Conservation (phyloP, 2,113 vertebrate species). For the Sinocyclocheilus grahami region DNA sequence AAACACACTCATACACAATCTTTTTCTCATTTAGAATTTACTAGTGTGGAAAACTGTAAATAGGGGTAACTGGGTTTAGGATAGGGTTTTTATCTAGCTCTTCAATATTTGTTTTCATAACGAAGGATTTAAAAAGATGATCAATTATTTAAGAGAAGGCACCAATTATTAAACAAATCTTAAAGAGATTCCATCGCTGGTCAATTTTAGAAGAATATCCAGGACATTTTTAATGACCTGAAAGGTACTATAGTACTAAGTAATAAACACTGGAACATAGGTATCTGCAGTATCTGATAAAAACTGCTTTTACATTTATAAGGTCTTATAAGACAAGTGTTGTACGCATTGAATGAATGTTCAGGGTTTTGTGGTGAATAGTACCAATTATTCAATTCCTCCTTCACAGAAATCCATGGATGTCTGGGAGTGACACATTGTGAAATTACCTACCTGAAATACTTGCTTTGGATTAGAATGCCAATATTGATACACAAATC, state of each 20-base stretch:
- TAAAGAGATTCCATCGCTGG: not conserved
- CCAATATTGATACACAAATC: conserved; percentile 22
- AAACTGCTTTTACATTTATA: not conserved
- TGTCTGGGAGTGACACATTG: conserved; percentile 27
- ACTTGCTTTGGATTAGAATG: conserved; percentile 37
- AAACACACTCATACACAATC: too few species aligned
- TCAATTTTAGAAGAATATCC: not conserved
- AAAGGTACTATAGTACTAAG: not conserved
- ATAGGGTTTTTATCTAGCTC: not conserved
- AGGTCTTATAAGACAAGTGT: not conserved
- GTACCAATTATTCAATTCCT: not conserved
- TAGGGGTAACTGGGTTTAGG: conserved; percentile 1
- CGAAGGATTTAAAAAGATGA: not conserved
- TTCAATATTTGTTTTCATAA: conserved; percentile 22
- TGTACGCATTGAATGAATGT: not conserved
- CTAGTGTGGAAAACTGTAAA: conserved; percentile 21
- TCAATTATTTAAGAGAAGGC: conserved; percentile 45
- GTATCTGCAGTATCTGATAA: not conserved
- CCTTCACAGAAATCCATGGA: not conserved
- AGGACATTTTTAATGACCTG: not conserved
- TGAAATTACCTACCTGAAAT: conserved; percentile 17
- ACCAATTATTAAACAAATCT: conserved; percentile 14
- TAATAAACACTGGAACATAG: not conserved
- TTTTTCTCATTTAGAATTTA: conserved; percentile 20
- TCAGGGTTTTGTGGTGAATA: not conserved